Evolutionary conservation across 2,113 vertebrate species (phyloP).

Genomic region (Hystrix cristata): DNA sequence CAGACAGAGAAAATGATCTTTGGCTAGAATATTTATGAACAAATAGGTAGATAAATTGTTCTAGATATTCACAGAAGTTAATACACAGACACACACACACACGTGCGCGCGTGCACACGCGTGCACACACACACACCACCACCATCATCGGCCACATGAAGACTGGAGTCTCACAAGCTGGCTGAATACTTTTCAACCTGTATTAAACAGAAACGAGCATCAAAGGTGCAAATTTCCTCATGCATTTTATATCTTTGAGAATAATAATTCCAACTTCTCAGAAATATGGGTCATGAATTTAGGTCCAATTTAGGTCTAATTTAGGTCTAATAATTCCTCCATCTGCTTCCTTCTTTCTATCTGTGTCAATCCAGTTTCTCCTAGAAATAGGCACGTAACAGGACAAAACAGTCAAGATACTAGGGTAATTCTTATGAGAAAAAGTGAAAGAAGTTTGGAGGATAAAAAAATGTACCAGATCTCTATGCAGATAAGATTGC

Average conservation of each 20-base stretch:
- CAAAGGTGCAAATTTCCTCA: neutral
- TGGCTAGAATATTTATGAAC: neutral
- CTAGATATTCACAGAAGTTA: neutral
- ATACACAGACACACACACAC: neutral
- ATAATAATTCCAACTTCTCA: neutral
- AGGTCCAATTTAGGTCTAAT: neutral
- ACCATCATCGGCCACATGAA: neutral
- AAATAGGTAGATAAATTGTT: neutral
- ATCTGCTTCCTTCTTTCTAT: neutral
- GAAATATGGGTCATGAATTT: slow-evolving; percentile 6
- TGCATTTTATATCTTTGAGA: neutral
- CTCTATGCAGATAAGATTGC: neutral
- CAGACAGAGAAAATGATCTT: neutral
- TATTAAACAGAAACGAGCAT: slow-evolving; percentile 21
- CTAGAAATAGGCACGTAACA: neutral
- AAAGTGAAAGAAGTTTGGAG: neutral
- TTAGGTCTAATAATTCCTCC: neutral
- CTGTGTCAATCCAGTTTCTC: neutral
- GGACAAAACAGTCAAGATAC: neutral
- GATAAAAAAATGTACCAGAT: neutral
- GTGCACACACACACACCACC: neutral
- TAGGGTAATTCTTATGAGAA: neutral
- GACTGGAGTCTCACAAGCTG: neutral
- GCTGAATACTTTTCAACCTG: neutral
- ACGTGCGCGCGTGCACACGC: neutral